Percentiles rank a stretch among this genome's conserved stretches.
phyloP scores from a whole-genome alignment of 2,113 vertebrate species.

The Pterocles orientalis region DNA sequence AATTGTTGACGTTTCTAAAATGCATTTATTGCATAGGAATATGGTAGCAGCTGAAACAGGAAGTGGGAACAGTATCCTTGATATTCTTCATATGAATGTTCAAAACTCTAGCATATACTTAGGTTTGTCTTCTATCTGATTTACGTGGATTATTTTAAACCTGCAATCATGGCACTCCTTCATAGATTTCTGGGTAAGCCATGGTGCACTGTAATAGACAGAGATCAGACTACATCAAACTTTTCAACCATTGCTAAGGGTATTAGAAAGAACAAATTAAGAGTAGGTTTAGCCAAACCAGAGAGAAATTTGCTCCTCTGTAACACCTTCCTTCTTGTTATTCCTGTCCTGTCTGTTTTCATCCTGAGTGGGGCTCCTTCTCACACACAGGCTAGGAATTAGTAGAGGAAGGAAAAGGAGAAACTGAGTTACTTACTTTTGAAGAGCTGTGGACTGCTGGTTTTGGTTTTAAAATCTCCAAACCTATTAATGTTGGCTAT shows the following conservation, averaged over 20 bases:
- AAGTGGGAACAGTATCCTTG: neutral
- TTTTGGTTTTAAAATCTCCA: constrained; percentile 7
- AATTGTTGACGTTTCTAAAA: neutral
- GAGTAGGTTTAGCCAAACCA: neutral
- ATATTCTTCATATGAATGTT: neutral
- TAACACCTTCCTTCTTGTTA: neutral
- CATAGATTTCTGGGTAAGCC: neutral
- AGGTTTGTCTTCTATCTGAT: neutral
- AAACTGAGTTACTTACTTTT: neutral
- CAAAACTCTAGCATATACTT: neutral
- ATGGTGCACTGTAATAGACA: neutral
- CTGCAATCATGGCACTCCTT: neutral
- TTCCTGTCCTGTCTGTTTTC: neutral
- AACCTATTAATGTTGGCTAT: neutral
- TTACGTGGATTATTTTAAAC: neutral
- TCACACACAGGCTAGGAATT: neutral
- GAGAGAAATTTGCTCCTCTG: neutral
- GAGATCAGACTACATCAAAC: neutral
- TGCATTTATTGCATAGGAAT: neutral
- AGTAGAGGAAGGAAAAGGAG: neutral
- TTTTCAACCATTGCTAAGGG: neutral
- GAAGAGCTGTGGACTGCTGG: neutral
- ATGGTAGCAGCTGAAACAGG: neutral
- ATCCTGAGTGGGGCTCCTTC: neutral
- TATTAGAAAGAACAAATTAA: neutral